Conservation (phyloP, 2,888 invertebrate genomes). For the Elysia crispata region DNA sequence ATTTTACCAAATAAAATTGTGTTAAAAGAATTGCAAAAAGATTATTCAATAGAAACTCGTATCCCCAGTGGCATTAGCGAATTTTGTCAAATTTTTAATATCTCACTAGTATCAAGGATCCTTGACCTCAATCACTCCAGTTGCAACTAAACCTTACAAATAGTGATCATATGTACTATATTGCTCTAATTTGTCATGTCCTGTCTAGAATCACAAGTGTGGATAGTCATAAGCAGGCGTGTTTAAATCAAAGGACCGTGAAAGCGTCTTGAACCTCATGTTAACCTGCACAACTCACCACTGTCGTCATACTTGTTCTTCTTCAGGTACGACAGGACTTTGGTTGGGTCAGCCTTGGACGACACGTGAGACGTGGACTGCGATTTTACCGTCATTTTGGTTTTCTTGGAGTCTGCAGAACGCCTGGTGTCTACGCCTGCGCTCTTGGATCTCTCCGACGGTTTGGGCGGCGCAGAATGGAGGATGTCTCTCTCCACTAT, state of each 20-base stretch:
- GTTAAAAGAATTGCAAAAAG: no score
- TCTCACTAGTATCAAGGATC: no score
- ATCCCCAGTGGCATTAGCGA: no score
- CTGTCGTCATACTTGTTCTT: slow-evolving; percentile 71
- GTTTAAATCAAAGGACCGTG: background rate
- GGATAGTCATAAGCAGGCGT: no score
- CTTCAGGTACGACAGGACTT: slow-evolving; percentile 59
- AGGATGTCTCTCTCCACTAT: background rate
- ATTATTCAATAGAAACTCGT: no score
- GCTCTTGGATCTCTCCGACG: slow-evolving; percentile 36
- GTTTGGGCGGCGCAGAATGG: background rate
- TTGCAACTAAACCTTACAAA: no score
- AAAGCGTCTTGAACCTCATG: no score
- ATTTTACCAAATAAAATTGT: no score
- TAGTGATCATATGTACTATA: no score
- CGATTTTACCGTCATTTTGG: slow-evolving; percentile 20
- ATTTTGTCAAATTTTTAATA: no score
- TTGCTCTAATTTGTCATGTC: no score
- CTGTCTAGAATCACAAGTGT: background rate
- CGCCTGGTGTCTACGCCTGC: slow-evolving; percentile 15
- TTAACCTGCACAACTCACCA: slow-evolving; percentile 53
- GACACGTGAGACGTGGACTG: slow-evolving; percentile 28
- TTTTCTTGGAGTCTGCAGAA: slow-evolving; percentile 31
- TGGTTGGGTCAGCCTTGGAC: slow-evolving; percentile 29
- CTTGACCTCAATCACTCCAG: no score